A percentile compares a stretch with the other conserved stretches of the same genome.
phyloP scores from a whole-genome alignment of 2,888 invertebrate species.

The Scaptomyza tumidula region DNA sequence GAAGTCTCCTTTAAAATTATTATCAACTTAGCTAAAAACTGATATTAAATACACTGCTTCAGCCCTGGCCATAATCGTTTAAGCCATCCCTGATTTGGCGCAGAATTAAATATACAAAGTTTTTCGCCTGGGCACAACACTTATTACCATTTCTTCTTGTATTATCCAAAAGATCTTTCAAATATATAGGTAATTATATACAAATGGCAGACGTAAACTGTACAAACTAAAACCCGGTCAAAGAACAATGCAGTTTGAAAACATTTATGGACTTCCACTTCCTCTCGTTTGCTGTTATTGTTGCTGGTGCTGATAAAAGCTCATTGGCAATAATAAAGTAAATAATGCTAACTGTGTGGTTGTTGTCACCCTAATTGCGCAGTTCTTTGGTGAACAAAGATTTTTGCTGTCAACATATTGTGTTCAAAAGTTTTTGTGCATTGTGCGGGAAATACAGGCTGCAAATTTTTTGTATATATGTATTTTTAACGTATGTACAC shows the following conservation, averaged over 20 bases:
- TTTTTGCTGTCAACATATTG: slow-evolving; percentile 9
- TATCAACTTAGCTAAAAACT: background rate
- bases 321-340: slow-evolving; percentile 56
- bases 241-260: background rate
- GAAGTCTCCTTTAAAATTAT: too few relatives aligned
- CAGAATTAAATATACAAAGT: slow-evolving; percentile 44
- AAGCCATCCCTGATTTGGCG: slow-evolving; percentile 44
- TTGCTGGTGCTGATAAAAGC: slow-evolving; percentile 61
- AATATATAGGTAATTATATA: slow-evolving; percentile 37
- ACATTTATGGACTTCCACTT: background rate
- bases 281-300: slow-evolving; percentile 21
- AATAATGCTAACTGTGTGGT: slow-evolving; percentile 54
- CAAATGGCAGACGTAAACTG: background rate
- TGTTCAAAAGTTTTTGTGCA: slow-evolving; percentile 8
- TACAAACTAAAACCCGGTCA: background rate
- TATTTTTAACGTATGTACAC: slow-evolving; percentile 1
- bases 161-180: slow-evolving; percentile 13
- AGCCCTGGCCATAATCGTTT: slow-evolving; percentile 20
- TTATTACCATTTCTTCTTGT: slow-evolving; percentile 22
- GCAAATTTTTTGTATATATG: slow-evolving; percentile 2
- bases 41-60: background rate
- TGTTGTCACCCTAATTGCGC: slow-evolving; percentile 55
- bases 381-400: slow-evolving; percentile 44
- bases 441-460: background rate
- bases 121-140: slow-evolving; percentile 39